These are phyloP conservation scores for Rhinoraja longicauda DNA, from an alignment of 2,797 vertebrate species.

Conservation along the genomic window DNA sequence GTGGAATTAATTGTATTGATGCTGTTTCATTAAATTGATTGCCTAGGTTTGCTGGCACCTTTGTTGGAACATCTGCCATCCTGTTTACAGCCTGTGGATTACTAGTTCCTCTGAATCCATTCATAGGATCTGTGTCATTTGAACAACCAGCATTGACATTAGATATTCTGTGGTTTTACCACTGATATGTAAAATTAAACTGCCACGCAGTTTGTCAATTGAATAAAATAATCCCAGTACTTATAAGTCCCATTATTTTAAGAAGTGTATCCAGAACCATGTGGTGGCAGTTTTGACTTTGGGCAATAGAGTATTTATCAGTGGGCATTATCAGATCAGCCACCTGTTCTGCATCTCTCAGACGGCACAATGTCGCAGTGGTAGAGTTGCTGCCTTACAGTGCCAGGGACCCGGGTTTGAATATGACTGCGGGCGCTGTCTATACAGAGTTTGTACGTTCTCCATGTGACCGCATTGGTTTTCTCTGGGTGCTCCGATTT, in stretches of 20 bases:
- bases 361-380: too few relatives aligned
- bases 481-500: too few relatives aligned
- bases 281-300: not conserved
- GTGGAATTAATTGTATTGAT: slow-evolving; percentile 26
- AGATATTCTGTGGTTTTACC: not conserved
- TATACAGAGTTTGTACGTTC: too few relatives aligned
- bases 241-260: not conserved
- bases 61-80: slow-evolving; percentile 34
- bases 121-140: not conserved
- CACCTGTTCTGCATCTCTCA: not conserved
- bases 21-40: slow-evolving; percentile 27
- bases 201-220: not conserved
- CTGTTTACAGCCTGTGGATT: slow-evolving; percentile 35
- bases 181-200: not conserved
- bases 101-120: slow-evolving; percentile 13
- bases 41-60: slow-evolving; percentile 27
- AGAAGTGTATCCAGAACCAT: not conserved
- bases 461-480: too few relatives aligned
- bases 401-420: too few relatives aligned
- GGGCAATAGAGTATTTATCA: not conserved
- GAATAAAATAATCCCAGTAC: not conserved
- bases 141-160: not conserved
- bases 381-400: too few relatives aligned
- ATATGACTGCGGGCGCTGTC: too few relatives aligned
- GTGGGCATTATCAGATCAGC: not conserved